Evolutionary conservation across 1,140 invertebrate species (phyloP), one percentile per base, ranked within the genome.

Genomic region (Aradophagus sp.): DNA sequence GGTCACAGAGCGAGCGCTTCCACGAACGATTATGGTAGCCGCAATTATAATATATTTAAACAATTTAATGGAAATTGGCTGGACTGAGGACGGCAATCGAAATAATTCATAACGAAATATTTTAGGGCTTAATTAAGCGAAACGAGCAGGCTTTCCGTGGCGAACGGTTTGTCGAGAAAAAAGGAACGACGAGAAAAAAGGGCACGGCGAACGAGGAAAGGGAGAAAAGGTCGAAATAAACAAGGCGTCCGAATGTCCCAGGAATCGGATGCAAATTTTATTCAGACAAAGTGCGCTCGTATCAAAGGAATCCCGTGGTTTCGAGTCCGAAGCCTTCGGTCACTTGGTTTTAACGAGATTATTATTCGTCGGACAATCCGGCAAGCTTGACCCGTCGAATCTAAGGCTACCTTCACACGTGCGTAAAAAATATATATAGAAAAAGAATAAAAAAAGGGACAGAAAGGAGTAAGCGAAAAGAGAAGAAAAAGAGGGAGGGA

Each of bases 321-420:
- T 65, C 26, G 41, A 69, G 20, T 16, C 39, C 19, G 50, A 59
- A 55, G 31, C 55, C 48, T 67, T 73, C 12, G 38, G 52, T 63
- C 56, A 53, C 38, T 73, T 59, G 32, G 41, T 58, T 67, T 67
- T 73, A 67, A 63, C 44, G 56, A 73, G 70, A 67, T 73, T 73
- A 67, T 73, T 73, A 73, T 73, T 73, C 63, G 58, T 63, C 45
- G 45, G 44, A 58, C 56, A 63, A 55, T 63, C 63, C 58, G 29
- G 26, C 63, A 45, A 67, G 68, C 58, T 66, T 61, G 61, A 61
- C 61, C 59, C 32, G 42, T 55, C 35, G 53, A 65, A 53, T 65
- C 13, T 53, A 14, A 59, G 32, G 31, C 47, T 53, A 35, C 19
- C 45, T 63, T 58, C 42, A 58, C 42, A 63, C 35, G 53, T 48